A percentile compares a stretch with the other conserved stretches of the same genome.
Evolutionary conservation across 53 echinoderm and acorn worm species (phyloP).

Genomic region (Holothuria leucospilota): DNA sequence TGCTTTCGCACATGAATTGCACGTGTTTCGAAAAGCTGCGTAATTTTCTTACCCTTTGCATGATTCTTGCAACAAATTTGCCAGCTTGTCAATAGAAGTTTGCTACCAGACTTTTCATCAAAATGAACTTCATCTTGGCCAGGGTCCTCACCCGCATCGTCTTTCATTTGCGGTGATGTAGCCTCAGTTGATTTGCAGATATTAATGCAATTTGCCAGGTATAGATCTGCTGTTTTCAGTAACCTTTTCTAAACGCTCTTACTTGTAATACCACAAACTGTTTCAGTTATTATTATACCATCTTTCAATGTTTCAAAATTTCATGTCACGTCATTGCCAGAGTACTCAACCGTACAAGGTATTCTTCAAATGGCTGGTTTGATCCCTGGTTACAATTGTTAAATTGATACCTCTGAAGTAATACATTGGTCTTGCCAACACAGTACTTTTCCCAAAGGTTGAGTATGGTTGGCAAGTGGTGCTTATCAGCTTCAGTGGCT

Average conservation of each 20-base stretch:
- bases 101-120: neutral
- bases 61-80: conserved; percentile 46
- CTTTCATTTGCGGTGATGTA: too few species aligned
- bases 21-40: conserved; percentile 47
- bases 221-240: conserved; percentile 24
- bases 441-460: neutral
- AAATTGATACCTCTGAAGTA: conserved; percentile 14
- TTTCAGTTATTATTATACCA: neutral
- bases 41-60: conserved; percentile 1
- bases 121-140: conserved; percentile 18
- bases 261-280: conserved; percentile 11
- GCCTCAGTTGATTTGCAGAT: conserved; percentile 33
- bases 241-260: conserved; percentile 24
- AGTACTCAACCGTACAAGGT: neutral
- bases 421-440: conserved; percentile 24
- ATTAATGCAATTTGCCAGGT: conserved; percentile 30
- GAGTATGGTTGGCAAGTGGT: too few species aligned
- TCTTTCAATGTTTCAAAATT: conserved; percentile 1
- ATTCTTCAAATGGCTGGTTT: neutral
- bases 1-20: conserved; percentile 26
- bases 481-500: too few species aligned
- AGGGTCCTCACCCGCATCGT: neutral
- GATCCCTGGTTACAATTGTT: neutral
- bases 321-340: conserved; percentile 1
- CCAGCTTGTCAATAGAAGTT: neutral